Evolutionary conservation across 2,888 invertebrate genomes (phyloP).

Genomic region (Harmothoe impar): DNA sequence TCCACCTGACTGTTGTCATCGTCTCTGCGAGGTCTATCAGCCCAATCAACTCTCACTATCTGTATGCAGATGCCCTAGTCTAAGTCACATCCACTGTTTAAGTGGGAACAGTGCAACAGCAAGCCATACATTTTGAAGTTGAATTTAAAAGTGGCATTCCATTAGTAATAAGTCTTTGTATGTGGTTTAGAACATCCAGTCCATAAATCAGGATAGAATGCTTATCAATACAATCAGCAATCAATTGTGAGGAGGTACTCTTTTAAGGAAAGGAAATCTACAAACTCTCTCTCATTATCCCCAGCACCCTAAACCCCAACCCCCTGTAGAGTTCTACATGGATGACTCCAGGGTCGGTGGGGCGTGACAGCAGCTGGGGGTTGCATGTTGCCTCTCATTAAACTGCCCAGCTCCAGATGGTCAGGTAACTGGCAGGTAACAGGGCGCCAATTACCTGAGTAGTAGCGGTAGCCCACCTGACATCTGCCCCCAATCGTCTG

Average conservation of each 20-base stretch:
- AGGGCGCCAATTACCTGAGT: conserved; percentile 28
- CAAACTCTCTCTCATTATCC: too few species aligned
- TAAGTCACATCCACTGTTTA: neutral
- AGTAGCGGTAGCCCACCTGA: conserved; percentile 40
- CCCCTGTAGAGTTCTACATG: neutral
- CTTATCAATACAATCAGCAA: too few species aligned
- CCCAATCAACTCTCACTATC: conserved; percentile 16
- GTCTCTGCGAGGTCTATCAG: neutral
- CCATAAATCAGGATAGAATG: too few species aligned
- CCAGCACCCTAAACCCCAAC: neutral
- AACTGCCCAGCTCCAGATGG: conserved; percentile 36
- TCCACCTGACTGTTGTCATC: neutral
- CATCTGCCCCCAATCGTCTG: conserved; percentile 32
- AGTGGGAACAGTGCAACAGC: neutral
- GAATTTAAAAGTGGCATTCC: too few species aligned
- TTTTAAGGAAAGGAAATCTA: too few species aligned
- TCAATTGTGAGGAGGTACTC: too few species aligned
- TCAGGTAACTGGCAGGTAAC: conserved; percentile 61
- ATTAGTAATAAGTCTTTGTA: too few species aligned
- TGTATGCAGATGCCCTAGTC: too few species aligned
- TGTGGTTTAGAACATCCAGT: too few species aligned
- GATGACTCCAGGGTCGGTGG: neutral
- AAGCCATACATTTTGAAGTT: too few species aligned
- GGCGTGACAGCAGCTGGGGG: conserved; percentile 3
- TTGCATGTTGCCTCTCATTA: conserved; percentile 49